Conservation (phyloP, 2,113 vertebrate species). For the Nicator chloris region DNA sequence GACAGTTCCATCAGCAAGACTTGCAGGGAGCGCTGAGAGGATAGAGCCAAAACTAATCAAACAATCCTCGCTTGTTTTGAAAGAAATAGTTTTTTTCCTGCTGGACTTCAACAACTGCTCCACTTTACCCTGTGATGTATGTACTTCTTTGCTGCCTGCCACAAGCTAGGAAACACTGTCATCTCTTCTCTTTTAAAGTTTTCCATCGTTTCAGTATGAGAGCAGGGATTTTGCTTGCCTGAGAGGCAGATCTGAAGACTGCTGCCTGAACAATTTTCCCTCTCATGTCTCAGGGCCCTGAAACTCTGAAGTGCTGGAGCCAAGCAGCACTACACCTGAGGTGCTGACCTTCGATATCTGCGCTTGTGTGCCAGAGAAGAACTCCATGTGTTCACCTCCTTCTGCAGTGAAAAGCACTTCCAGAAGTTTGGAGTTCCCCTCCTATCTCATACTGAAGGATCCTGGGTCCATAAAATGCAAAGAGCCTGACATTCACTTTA, state of each 20-base stretch:
- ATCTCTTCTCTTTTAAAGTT: background rate
- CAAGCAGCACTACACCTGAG: background rate
- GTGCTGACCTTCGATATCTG: fast-evolving
- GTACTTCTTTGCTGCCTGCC: background rate
- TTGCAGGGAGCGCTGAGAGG: background rate
- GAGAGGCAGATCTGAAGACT: background rate
- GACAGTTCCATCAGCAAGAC: background rate
- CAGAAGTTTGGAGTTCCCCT: background rate
- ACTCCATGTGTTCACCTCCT: background rate
- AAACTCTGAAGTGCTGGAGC: background rate
- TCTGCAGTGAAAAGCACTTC: background rate
- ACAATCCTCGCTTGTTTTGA: background rate
- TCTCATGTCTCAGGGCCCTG: background rate
- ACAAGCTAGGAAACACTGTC: background rate
- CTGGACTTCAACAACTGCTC: background rate
- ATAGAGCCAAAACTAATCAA: background rate
- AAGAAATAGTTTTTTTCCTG: background rate
- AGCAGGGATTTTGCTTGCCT: background rate
- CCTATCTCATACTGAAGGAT: background rate
- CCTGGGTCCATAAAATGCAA: background rate
- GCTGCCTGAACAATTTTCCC: background rate
- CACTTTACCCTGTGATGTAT: fast-evolving
- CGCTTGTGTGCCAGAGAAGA: background rate
- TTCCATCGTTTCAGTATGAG: background rate
- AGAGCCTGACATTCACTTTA: background rate